These are phyloP conservation scores for Heliconius hermathena DNA, from an alignment of 1,140 invertebrate species.

Conservation along the genomic window DNA sequence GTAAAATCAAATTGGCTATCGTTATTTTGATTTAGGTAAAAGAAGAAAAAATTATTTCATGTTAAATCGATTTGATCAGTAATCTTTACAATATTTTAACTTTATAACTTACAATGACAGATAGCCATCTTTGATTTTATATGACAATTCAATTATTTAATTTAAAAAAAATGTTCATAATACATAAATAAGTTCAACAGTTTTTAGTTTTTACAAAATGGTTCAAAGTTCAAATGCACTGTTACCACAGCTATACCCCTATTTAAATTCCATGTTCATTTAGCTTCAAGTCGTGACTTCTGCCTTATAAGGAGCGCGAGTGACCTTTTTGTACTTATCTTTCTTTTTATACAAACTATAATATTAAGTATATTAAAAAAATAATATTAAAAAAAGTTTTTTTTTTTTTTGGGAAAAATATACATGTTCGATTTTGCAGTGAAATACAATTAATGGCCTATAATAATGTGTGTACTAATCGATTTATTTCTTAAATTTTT, in stretches of 20 bases:
- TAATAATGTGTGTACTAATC: no score
- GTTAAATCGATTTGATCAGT: background rate
- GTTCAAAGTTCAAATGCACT: background rate
- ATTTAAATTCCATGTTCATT: background rate
- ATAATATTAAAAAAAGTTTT: no score
- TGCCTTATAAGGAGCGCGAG: background rate
- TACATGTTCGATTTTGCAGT: no score
- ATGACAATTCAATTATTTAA: background rate
- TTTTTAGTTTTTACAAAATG: background rate
- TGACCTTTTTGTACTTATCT: background rate
- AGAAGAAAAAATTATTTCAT: no score
- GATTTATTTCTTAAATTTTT: background rate
- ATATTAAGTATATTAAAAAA: background rate
- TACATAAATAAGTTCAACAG: background rate
- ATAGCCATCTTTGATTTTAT: background rate
- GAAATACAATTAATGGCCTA: no score
- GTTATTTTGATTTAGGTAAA: background rate
- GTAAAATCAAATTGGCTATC: background rate
- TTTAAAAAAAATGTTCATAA: background rate
- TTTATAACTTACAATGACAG: background rate
- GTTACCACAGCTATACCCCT: background rate
- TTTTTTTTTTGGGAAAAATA: no score
- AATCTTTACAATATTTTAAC: background rate
- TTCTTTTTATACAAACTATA: background rate
- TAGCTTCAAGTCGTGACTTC: slow-evolving; percentile 2